Evolutionary conservation across 2,113 vertebrate genomes (phyloP).

Genomic region (Pithys albifrons): DNA sequence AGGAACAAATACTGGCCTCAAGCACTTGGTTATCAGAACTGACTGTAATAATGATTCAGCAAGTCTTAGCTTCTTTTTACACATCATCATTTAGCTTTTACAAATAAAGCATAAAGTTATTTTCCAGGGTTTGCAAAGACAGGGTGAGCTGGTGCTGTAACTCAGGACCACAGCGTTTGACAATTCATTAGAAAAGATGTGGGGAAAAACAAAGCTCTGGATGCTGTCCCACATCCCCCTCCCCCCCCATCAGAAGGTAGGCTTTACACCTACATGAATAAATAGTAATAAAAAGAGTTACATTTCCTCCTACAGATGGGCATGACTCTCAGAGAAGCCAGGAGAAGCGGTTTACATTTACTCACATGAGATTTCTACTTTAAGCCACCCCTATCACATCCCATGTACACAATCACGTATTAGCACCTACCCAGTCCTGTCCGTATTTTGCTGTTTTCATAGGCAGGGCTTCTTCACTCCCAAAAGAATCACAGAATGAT

Average conservation of each 20-base stretch:
- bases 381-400: neutral
- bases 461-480: neutral
- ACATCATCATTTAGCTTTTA: neutral
- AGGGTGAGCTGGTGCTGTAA: neutral
- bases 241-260: neutral
- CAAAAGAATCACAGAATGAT: neutral
- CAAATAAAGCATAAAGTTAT: neutral
- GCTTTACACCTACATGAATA: neutral
- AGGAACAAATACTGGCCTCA: neutral
- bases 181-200: neutral
- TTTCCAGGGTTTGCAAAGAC: neutral
- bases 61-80: neutral
- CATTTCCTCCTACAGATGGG: neutral
- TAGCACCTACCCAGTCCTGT: neutral
- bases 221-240: neutral
- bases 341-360: neutral
- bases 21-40: neutral
- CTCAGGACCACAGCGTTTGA: neutral
- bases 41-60: neutral
- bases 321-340: neutral
- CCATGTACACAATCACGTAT: accelerated
- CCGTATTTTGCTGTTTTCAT: neutral
- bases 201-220: neutral
- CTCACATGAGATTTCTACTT: neutral
- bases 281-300: neutral